Percentiles rank a stretch among this genome's conserved stretches.
Evolutionary conservation across 2,113 vertebrate genomes (phyloP).

Genomic region (Pseudonaja textilis): DNA sequence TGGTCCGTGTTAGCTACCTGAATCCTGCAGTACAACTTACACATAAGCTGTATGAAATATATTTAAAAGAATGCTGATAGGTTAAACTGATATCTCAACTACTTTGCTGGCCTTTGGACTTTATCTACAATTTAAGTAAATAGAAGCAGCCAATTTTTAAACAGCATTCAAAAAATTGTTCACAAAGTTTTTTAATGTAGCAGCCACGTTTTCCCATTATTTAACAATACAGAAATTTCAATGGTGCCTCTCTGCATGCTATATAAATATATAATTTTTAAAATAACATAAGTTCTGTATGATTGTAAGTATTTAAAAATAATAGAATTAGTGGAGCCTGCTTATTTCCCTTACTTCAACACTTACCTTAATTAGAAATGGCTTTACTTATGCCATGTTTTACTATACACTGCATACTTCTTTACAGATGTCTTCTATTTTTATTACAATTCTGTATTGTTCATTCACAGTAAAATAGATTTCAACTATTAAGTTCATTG

Average conservation of each 20-base stretch:
- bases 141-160: neutral
- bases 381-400: neutral
- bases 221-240: neutral
- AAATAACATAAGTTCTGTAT: neutral
- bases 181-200: neutral
- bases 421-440: neutral
- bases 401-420: neutral
- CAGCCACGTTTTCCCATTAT: neutral
- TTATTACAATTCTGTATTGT: neutral
- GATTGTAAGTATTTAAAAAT: neutral
- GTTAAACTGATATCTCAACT: neutral
- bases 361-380: neutral
- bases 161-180: neutral
- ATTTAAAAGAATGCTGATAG: neutral
- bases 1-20: neutral
- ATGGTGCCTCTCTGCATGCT: neutral
- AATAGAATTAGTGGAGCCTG: neutral
- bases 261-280: neutral
- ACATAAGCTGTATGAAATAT: neutral
- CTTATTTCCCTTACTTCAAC: neutral
- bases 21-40: neutral
- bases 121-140: neutral
- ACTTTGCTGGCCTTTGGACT: neutral
- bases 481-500: neutral
- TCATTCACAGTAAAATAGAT: neutral